Evolutionary conservation across 1,140 invertebrate genomes (phyloP).

Genomic region (Papilio polytes): DNA sequence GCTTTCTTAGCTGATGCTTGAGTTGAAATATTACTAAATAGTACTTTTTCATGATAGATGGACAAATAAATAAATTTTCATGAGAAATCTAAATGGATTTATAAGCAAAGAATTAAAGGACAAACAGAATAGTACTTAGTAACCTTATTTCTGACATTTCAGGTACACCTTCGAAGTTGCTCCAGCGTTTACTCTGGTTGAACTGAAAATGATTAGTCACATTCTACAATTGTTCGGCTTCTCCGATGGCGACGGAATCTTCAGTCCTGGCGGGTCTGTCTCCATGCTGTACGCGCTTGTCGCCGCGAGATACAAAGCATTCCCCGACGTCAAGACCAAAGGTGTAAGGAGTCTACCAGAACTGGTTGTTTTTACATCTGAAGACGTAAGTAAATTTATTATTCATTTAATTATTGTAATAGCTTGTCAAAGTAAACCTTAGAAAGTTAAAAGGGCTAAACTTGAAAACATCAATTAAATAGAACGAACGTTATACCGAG

Average conservation of each 20-base stretch:
- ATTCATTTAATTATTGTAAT: too few species aligned
- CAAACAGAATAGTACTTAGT: not conserved
- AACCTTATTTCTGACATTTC: conserved; percentile 40
- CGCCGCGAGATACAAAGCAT: conserved; percentile 89
- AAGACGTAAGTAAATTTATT: conserved; percentile 85
- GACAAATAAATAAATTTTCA: not conserved
- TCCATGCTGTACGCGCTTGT: conserved; percentile 93
- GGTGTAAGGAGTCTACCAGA: conserved; percentile 86
- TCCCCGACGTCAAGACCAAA: conserved; percentile 90
- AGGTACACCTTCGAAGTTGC: conserved; percentile 92
- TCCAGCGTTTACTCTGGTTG: conserved; percentile 90
- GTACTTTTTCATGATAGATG: not conserved
- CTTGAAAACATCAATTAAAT: not conserved
- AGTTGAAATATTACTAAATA: too few species aligned
- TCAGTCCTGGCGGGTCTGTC: conserved; percentile 93
- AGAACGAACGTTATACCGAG: not conserved
- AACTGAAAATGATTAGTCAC: conserved; percentile 86
- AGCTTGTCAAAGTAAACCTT: too few species aligned
- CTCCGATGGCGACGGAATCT: conserved; percentile 88
- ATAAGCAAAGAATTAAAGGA: not conserved
- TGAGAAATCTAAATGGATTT: not conserved
- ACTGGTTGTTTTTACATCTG: conserved; percentile 89
- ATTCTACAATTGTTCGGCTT: conserved; percentile 88
- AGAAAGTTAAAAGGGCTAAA: too few species aligned
- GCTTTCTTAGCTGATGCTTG: too few species aligned